These are phyloP conservation scores for Polydrusus pterygomalis DNA, from an alignment of 2,888 invertebrate species.

Conservation along the genomic window DNA sequence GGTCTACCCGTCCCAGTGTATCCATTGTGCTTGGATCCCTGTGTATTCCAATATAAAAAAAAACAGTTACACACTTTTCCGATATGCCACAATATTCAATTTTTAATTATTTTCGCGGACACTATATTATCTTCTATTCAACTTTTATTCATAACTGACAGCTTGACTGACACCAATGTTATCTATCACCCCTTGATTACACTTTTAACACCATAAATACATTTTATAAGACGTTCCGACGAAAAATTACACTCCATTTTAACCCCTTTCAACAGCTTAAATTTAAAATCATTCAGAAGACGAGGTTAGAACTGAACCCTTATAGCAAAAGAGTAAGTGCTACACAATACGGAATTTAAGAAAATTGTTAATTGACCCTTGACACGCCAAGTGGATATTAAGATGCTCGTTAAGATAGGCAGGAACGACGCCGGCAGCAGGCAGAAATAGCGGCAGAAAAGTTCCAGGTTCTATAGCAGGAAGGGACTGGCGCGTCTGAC, in stretches of 20 bases:
- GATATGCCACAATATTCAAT: too few relatives aligned
- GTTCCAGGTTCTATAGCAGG: conserved; percentile 48
- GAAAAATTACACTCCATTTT: conserved; percentile 20
- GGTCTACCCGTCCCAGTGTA: too few relatives aligned
- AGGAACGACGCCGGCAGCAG: conserved; percentile 39
- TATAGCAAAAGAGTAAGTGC: conserved; percentile 37
- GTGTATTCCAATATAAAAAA: too few relatives aligned
- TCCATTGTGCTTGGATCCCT: too few relatives aligned
- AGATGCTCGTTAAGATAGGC: conserved; percentile 56
- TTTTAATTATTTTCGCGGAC: too few relatives aligned
- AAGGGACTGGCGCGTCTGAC: conserved; percentile 39
- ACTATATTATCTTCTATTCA: too few relatives aligned
- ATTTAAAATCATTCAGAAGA: conserved; percentile 12
- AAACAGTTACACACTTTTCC: too few relatives aligned
- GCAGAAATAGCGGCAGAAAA: conserved; percentile 47
- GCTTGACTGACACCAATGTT: too few relatives aligned
- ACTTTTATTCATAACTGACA: neutral
- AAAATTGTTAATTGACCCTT: conserved; percentile 55
- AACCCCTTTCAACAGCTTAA: conserved; percentile 19
- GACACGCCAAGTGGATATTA: conserved; percentile 56
- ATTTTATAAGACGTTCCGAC: neutral
- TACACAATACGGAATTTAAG: conserved; percentile 52
- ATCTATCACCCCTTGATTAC: neutral
- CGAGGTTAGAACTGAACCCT: conserved; percentile 11
- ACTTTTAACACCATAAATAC: conserved; percentile 4